phyloP scores from a whole-genome alignment of 2,888 invertebrate species.

The Habroteleia sp. region DNA sequence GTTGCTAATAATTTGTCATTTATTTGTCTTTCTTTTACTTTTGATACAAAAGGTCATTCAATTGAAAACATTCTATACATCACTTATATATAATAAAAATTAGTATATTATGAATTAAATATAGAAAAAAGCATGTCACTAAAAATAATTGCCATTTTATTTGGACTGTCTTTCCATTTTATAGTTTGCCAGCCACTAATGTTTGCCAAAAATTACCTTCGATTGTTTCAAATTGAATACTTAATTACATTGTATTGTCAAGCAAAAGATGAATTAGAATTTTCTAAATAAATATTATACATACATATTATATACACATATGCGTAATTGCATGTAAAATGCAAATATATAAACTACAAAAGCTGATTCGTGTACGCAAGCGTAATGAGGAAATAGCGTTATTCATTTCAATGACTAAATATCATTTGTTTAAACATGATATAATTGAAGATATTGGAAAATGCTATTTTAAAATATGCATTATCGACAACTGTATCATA shows the following conservation, averaged over 20 bases:
- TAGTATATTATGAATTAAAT: conserved; percentile 16
- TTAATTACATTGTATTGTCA: neutral
- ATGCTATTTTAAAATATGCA: conserved; percentile 30
- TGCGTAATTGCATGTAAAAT: conserved; percentile 17
- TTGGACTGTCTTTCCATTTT: too few species aligned
- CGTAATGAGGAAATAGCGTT: conserved; percentile 20
- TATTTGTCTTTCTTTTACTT: conserved; percentile 32
- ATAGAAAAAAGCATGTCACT: too few species aligned
- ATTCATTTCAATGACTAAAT: conserved; percentile 9
- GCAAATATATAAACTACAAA: conserved; percentile 26
- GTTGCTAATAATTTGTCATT: conserved; percentile 27
- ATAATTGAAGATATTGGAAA: conserved; percentile 19
- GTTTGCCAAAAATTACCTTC: neutral
- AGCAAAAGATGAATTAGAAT: neutral
- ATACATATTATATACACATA: conserved; percentile 9
- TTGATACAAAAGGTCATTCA: conserved; percentile 33
- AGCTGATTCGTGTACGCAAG: conserved; percentile 19
- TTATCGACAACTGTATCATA: conserved; percentile 21
- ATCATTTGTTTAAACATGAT: conserved; percentile 14
- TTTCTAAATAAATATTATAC: conserved; percentile 11
- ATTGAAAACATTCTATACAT: conserved; percentile 38
- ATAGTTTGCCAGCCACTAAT: neutral
- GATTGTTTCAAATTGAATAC: neutral
- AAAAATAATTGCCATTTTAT: too few species aligned
- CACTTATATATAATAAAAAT: conserved; percentile 28